Conservation (phyloP, 2,797 vertebrate species). For the Catostomus latipinnis region DNA sequence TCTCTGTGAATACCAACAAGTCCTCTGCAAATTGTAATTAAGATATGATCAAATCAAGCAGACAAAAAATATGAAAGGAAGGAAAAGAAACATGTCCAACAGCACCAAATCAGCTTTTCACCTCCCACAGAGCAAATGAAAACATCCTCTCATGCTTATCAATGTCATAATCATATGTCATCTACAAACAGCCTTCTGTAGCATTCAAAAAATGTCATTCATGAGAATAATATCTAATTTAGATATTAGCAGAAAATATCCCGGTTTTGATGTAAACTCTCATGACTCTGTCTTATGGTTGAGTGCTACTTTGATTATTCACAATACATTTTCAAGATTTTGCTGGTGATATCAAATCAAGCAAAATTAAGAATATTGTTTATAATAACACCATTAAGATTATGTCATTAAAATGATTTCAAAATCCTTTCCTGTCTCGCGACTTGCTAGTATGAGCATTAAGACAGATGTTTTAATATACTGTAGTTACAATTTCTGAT, state of each 20-base stretch:
- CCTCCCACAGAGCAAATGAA: constrained; percentile 55
- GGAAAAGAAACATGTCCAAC: constrained; percentile 33
- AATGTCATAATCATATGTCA: neutral
- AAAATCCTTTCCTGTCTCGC: too few relatives aligned
- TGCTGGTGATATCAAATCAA: too few relatives aligned
- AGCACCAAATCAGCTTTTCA: constrained; percentile 42
- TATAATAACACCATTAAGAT: too few relatives aligned
- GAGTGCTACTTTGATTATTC: too few relatives aligned
- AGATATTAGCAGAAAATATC: constrained; percentile 32
- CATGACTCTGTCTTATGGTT: neutral
- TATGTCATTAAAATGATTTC: too few relatives aligned
- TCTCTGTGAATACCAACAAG: constrained; percentile 51
- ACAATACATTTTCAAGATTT: too few relatives aligned
- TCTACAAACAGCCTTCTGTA: constrained; percentile 19
- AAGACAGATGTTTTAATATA: too few relatives aligned
- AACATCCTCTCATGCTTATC: constrained; percentile 40
- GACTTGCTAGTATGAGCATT: too few relatives aligned
- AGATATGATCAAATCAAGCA: constrained; percentile 55
- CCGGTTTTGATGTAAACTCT: constrained; percentile 7
- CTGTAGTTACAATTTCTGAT: too few relatives aligned
- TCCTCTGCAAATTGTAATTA: constrained; percentile 52
- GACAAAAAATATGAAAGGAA: constrained; percentile 28
- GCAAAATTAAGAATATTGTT: too few relatives aligned
- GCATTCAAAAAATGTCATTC: constrained; percentile 49
- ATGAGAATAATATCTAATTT: constrained; percentile 37